These are phyloP conservation scores for Laothoe populi DNA, from an alignment of 2,888 invertebrate species.

Conservation along the genomic window DNA sequence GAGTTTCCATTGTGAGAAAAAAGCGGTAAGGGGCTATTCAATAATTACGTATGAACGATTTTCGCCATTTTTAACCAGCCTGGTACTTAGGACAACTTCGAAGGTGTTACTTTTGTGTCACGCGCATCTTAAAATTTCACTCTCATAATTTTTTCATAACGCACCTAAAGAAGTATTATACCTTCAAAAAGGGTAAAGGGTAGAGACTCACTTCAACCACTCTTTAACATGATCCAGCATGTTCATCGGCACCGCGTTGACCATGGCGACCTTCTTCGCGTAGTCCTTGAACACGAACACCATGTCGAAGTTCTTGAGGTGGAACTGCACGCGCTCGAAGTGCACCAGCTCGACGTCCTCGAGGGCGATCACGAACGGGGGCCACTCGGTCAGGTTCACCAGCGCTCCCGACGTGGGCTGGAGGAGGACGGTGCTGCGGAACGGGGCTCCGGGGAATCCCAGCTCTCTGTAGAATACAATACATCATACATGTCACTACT, in stretches of 20 bases:
- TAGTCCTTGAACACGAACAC: slow-evolving; percentile 99
- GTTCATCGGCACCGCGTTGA: slow-evolving; percentile 99
- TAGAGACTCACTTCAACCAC: slow-evolving; percentile 94
- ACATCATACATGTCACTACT: too few relatives aligned
- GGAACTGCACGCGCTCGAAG: slow-evolving; percentile 99
- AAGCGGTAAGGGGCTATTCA: too few relatives aligned
- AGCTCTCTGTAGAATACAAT: slow-evolving; percentile 88
- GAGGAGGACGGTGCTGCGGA: slow-evolving; percentile 96
- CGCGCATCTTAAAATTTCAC: too few relatives aligned
- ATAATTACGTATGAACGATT: too few relatives aligned
- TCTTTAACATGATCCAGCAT: slow-evolving; percentile 99
- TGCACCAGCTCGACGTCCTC: slow-evolving; percentile 99
- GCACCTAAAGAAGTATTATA: too few relatives aligned
- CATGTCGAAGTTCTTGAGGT: slow-evolving; percentile 99
- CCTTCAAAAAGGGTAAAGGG: neutral
- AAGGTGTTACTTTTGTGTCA: too few relatives aligned
- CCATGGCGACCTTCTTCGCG: slow-evolving; percentile 96
- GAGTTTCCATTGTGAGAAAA: too few relatives aligned
- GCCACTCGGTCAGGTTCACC: slow-evolving; percentile 99
- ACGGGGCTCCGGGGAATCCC: slow-evolving; percentile 99
- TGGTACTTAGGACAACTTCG: too few relatives aligned
- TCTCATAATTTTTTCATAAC: too few relatives aligned
- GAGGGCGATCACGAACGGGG: slow-evolving; percentile 98
- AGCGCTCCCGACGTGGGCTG: slow-evolving; percentile 99
- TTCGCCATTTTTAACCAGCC: too few relatives aligned